phyloP scores from a whole-genome alignment of 2,797 vertebrate species.

The Psittacula derbiana region DNA sequence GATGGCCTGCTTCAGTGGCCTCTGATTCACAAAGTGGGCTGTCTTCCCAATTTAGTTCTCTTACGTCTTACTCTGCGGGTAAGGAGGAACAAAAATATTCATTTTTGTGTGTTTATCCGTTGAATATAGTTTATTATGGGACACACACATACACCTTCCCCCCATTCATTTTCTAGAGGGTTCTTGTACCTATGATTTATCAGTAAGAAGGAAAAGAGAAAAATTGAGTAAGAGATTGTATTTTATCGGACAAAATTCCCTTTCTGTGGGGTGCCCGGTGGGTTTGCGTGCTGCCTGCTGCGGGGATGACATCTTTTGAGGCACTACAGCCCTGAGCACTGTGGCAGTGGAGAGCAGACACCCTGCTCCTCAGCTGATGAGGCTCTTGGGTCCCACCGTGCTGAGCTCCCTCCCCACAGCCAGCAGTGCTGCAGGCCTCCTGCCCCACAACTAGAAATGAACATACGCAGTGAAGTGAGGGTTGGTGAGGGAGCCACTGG shows the following conservation, averaged over 20 bases:
- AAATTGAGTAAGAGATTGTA: neutral
- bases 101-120: neutral
- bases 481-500: neutral
- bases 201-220: neutral
- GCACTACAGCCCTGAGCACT: rapidly evolving
- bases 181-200: neutral
- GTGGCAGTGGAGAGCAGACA: neutral
- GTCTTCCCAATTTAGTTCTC: neutral
- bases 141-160: neutral
- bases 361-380: neutral
- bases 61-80: neutral
- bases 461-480: neutral
- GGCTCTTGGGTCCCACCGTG: neutral
- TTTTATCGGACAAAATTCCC: neutral
- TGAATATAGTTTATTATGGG: neutral
- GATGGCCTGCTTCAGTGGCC: neutral
- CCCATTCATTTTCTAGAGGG: neutral
- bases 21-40: neutral
- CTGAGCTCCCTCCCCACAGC: neutral
- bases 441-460: neutral
- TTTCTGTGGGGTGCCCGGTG: rapidly evolving
- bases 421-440: neutral
- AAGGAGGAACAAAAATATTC: neutral
- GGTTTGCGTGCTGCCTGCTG: neutral
- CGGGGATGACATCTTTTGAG: rapidly evolving